Base-by-base conservation (phyloP, 2,888 invertebrate species). In the Parapristionchus giblindavisi region DNA sequence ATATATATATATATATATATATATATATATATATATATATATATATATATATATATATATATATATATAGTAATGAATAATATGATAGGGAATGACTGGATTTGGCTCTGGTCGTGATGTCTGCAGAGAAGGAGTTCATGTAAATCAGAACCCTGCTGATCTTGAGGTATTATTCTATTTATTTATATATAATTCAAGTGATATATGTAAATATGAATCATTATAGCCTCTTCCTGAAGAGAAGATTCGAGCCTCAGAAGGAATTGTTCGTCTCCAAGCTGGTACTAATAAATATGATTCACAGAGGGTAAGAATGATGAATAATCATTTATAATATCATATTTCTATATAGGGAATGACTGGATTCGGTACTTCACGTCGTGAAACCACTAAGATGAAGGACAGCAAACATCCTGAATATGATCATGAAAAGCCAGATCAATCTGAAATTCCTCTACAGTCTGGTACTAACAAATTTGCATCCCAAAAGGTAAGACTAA, bases 81-180 rank as follows among this genome's bases (percentile, higher is more conserved):
- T 38, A 32, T 66, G 8, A 61, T n/a, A 74, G 71, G 87, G 87
- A 75, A 86, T 87, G 86, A 82, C 82, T 73, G 83, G 84, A 52
- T 88, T 88, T 84, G 88, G 88, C 75, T 82, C 88, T 24, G 85
- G 86, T 32, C 88, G 88, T 82, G 88, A 88, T 75, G 88, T 88
- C 70, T 85, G 84, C 80, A 83, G 88, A 74, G 88, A 88, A 80
- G 81, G 81, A 77, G 82, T 82, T 32, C 80, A 79, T 72, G 87
- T 87, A 77, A 79, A 79, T 68, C 80, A 82, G 77, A 76, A 81
- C 56, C 86, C 87, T 36, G 81, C 85, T 56, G 87, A 86, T 74
- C 78, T 87, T 68, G 71, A 71, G 71, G 71, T 71, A 17, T 5
- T 24, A 40, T 70, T 70, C 24, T 29, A n/a, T n/a, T n/a, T 65